Percentiles rank a stretch among this genome's conserved stretches.
Evolutionary conservation across 2,888 invertebrate genomes (phyloP).

Genomic region (Bombylius discolor): DNA sequence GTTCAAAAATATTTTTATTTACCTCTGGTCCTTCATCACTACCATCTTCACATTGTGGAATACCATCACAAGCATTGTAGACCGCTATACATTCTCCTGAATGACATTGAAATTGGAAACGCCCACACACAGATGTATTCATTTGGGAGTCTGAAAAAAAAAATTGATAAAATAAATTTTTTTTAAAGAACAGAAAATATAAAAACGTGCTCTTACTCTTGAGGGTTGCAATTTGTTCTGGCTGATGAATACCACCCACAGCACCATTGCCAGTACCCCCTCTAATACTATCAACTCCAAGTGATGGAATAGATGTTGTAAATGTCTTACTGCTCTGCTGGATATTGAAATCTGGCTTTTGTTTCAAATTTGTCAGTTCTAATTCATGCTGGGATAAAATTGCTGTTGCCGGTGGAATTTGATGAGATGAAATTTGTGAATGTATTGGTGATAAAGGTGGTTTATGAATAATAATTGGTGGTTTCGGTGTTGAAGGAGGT

Average conservation of each 20-base stretch:
- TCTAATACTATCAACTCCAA: conserved; percentile 4
- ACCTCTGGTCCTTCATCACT: conserved; percentile 78
- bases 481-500: conserved; percentile 16
- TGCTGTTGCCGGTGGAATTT: not conserved
- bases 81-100: conserved; percentile 86
- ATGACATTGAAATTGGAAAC: conserved; percentile 80
- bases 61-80: conserved; percentile 90
- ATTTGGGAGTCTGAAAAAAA: not conserved
- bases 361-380: conserved; percentile 34
- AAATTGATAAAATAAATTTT: too few relatives aligned
- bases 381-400: conserved; percentile 33
- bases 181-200: too few relatives aligned
- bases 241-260: not conserved
- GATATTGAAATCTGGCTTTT: conserved; percentile 31
- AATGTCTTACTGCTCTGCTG: conserved; percentile 23
- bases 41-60: conserved; percentile 81
- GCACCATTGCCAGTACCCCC: not conserved
- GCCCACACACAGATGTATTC: conserved; percentile 44
- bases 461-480: not conserved
- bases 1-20: not conserved
- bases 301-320: conserved; percentile 9
- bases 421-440: not conserved
- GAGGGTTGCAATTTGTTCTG: conserved; percentile 1
- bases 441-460: not conserved
- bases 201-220: conserved; percentile 2